These are phyloP conservation scores for Euplagia quadripunctaria DNA, from an alignment of 2,888 invertebrate species.

Conservation along the genomic window DNA sequence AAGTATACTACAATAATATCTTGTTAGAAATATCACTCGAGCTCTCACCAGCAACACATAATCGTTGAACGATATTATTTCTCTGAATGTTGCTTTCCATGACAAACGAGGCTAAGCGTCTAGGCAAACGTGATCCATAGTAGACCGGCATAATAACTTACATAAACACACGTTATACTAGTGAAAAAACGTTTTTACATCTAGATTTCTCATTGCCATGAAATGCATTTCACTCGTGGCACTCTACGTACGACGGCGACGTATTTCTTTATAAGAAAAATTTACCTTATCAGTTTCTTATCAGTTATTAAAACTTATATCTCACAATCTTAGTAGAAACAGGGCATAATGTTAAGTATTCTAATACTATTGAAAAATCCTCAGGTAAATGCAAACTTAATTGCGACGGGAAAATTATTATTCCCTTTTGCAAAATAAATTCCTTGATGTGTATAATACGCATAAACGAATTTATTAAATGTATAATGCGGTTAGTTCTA, in stretches of 20 bases:
- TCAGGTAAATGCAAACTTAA: background rate
- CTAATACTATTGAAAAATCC: background rate
- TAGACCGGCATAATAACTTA: background rate
- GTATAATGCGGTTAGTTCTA: background rate
- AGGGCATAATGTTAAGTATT: background rate
- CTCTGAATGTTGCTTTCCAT: background rate
- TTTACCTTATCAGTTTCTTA: background rate
- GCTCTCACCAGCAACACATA: background rate
- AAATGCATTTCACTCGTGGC: background rate
- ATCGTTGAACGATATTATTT: background rate
- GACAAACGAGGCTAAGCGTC: background rate
- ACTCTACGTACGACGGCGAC: background rate
- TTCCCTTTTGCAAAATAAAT: background rate
- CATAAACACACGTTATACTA: background rate
- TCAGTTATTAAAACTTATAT: no score
- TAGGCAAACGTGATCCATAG: background rate
- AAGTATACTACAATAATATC: background rate
- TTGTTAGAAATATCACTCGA: background rate
- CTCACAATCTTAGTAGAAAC: background rate
- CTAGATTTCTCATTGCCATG: background rate
- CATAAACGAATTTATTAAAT: background rate
- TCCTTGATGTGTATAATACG: no score
- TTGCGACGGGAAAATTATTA: background rate
- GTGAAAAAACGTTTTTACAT: background rate
- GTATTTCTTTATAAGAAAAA: background rate